Conservation (phyloP, 2,888 invertebrate species). For the Nipponacmea schrenckii region DNA sequence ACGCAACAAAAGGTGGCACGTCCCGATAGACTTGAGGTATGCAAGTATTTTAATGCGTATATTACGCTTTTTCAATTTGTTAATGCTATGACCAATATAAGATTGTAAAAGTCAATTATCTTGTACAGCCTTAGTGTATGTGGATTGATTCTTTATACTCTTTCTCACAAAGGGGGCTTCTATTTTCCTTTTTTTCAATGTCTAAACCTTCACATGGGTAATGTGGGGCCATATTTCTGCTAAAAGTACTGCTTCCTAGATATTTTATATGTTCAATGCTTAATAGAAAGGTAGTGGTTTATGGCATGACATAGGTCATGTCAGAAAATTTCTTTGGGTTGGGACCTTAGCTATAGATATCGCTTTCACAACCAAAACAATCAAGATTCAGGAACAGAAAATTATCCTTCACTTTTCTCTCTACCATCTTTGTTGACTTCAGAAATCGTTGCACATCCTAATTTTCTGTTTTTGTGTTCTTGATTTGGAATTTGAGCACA, state of each 20-base stretch:
- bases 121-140: neutral
- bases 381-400: too few species aligned
- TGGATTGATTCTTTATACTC: neutral
- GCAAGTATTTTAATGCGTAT: constrained; percentile 5
- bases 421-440: too few species aligned
- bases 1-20: constrained; percentile 86
- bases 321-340: too few species aligned
- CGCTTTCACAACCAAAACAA: too few species aligned
- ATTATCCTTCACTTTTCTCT: too few species aligned
- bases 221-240: constrained; percentile 1
- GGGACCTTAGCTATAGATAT: too few species aligned
- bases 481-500: too few species aligned
- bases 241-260: neutral
- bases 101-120: neutral
- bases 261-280: too few species aligned
- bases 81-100: neutral
- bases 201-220: neutral
- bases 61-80: neutral
- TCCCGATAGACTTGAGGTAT: constrained; percentile 93
- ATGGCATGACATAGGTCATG: too few species aligned
- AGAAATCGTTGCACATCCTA: too few species aligned
- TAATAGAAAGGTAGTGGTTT: too few species aligned
- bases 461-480: too few species aligned
- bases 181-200: neutral
- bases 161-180: neutral